Evolutionary conservation across 1,140 invertebrate species (phyloP).

Genomic region (Aphis craccivora): DNA sequence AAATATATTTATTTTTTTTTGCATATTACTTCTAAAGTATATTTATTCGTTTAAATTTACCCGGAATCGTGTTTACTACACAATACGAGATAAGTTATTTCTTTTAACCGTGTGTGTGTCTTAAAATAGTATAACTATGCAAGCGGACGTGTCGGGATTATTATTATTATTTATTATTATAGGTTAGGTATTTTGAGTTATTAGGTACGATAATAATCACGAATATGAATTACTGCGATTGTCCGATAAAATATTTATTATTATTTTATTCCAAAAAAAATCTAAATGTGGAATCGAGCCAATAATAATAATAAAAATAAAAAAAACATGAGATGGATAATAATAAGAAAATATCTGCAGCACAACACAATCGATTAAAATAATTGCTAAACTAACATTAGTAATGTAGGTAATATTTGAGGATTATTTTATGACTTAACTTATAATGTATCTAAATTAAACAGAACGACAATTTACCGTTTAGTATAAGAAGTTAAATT

Average conservation of each 20-base stretch:
- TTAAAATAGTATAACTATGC: neutral
- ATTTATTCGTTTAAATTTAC: neutral
- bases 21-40: neutral
- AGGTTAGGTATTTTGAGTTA: slow-evolving; percentile 10
- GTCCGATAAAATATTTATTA: slow-evolving; percentile 4
- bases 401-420: neutral
- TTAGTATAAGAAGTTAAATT: neutral
- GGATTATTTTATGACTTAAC: neutral
- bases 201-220: slow-evolving; percentile 3
- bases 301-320: neutral
- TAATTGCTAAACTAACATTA: neutral
- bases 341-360: neutral
- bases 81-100: neutral
- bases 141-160: neutral
- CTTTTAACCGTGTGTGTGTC: neutral
- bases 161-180: slow-evolving; percentile 2
- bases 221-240: neutral
- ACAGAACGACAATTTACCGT: neutral
- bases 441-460: neutral
- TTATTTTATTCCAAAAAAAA: slow-evolving; percentile 6
- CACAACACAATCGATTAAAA: neutral
- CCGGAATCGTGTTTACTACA: neutral
- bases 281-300: neutral
- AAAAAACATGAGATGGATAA: neutral
- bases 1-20: slow-evolving; percentile 9